Evolutionary conservation across 2,797 vertebrate genomes (phyloP).

Genomic region (Babyrousa celebensis): DNA sequence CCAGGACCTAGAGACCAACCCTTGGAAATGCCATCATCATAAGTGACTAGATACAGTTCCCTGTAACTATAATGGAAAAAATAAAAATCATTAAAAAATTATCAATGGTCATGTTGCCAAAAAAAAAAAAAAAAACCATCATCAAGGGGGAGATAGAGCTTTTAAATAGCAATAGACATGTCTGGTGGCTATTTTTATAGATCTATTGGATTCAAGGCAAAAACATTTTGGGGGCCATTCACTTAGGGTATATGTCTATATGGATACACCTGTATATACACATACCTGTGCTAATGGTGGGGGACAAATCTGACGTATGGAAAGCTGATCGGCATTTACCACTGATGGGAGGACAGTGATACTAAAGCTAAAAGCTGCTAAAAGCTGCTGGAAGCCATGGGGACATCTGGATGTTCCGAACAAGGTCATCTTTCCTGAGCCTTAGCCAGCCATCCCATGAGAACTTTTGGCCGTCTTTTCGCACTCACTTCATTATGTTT

Average conservation of each 20-base stretch:
- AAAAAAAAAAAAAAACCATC: too few relatives aligned
- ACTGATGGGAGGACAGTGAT: not conserved
- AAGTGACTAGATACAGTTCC: too few relatives aligned
- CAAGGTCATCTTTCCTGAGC: not conserved
- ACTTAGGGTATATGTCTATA: not conserved
- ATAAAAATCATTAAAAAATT: too few relatives aligned
- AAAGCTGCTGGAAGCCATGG: not conserved
- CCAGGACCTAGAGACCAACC: not conserved
- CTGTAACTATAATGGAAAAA: too few relatives aligned
- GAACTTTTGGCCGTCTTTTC: conserved; percentile 19
- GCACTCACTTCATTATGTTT: conserved; percentile 72
- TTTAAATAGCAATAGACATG: not conserved
- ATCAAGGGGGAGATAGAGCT: not conserved
- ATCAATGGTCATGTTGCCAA: too few relatives aligned
- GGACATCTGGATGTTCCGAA: not conserved
- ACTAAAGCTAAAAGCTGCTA: not conserved
- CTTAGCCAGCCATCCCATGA: not conserved
- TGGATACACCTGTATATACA: not conserved
- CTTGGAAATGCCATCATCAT: not conserved
- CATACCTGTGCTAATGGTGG: not conserved
- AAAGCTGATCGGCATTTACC: not conserved
- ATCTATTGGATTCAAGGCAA: not conserved
- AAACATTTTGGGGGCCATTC: not conserved
- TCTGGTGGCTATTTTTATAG: not conserved
- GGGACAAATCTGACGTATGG: not conserved